These are phyloP conservation scores for Potamilus streckersoni DNA, from an alignment of 1,140 invertebrate species.

Conservation along the genomic window DNA sequence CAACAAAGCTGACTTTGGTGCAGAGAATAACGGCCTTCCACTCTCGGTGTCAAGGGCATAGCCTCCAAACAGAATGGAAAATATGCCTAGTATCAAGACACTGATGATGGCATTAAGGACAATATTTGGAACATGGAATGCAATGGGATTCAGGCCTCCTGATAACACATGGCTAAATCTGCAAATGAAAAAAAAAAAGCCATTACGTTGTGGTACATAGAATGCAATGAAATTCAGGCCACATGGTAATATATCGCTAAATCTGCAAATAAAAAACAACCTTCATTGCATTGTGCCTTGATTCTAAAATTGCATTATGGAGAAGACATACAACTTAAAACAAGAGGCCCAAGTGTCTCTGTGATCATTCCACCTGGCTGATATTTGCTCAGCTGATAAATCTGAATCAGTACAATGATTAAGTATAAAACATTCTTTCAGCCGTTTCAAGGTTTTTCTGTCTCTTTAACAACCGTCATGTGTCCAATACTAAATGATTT, in stretches of 20 bases:
- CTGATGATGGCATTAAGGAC: conserved; percentile 68
- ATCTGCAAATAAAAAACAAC: conserved; percentile 72
- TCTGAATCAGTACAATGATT: too few relatives aligned
- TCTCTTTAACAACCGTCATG: too few relatives aligned
- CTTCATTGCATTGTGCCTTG: neutral
- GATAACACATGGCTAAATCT: conserved; percentile 78
- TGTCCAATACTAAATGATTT: too few relatives aligned
- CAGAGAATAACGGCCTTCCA: conserved; percentile 28
- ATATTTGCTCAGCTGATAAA: too few relatives aligned
- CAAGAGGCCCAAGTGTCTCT: too few relatives aligned
- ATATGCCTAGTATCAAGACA: conserved; percentile 69
- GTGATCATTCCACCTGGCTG: too few relatives aligned
- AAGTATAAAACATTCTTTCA: too few relatives aligned
- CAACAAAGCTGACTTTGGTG: conserved; percentile 70
- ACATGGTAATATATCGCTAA: conserved; percentile 77
- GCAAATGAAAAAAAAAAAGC: conserved; percentile 63
- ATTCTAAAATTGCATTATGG: neutral
- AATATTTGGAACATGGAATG: conserved; percentile 71
- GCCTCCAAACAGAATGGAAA: conserved; percentile 61
- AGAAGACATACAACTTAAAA: too few relatives aligned
- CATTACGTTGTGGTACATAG: conserved; percentile 57
- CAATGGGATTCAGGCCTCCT: conserved; percentile 71
- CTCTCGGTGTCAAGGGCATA: conserved; percentile 20
- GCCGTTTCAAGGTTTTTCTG: too few relatives aligned
- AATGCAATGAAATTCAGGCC: conserved; percentile 70